Evolutionary conservation across 1,140 invertebrate genomes (phyloP).

Genomic region (Cydia amplana): DNA sequence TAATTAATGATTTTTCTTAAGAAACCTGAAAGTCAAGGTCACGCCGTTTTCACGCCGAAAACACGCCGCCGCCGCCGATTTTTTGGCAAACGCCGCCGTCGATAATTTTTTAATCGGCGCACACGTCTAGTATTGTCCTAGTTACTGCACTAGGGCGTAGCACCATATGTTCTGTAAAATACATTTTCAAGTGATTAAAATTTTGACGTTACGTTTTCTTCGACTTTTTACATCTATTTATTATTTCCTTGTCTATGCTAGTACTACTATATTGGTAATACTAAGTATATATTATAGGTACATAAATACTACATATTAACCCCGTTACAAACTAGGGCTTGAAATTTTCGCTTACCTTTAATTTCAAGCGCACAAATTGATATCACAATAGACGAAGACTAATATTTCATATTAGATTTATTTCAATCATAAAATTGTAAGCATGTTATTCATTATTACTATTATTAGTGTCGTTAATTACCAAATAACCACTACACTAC

Average conservation of each 20-base stretch:
- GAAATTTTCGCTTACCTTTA: not conserved
- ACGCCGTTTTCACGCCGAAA: no score
- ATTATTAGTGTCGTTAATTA: not conserved
- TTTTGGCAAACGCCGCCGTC: no score
- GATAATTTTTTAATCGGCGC: no score
- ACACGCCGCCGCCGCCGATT: no score
- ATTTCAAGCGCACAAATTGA: conserved; percentile 17
- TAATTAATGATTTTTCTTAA: no score
- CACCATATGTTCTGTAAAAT: no score
- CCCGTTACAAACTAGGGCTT: not conserved
- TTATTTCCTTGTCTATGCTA: not conserved
- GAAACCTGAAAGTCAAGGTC: no score
- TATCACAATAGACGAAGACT: conserved; percentile 11
- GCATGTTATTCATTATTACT: not conserved
- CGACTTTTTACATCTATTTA: not conserved
- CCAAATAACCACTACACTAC: no score
- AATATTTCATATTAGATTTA: conserved; percentile 10
- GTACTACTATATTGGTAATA: not conserved
- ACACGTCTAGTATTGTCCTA: no score
- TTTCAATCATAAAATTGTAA: not conserved
- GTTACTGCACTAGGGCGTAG: no score
- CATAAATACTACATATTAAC: conserved; percentile 12
- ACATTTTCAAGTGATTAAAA: no score
- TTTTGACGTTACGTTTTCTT: no score
- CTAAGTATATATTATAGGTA: not conserved